Conservation (phyloP, 2,113 vertebrate genomes). For the Carassius gibelio region DNA sequence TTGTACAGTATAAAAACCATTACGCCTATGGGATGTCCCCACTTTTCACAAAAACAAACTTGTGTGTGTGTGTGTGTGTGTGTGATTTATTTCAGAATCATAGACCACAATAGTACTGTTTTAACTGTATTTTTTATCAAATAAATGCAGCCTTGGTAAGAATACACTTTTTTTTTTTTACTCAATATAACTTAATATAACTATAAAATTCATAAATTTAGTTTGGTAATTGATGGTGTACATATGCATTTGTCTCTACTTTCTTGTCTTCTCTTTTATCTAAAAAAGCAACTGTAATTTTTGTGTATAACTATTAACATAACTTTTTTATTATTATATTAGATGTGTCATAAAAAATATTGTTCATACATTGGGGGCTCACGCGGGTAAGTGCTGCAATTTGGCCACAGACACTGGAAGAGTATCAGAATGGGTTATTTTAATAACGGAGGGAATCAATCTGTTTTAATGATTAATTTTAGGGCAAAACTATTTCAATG, state of each 20-base stretch:
- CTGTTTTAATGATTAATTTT: conserved; percentile 13
- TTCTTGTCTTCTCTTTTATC: neutral
- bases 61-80: too few relatives aligned
- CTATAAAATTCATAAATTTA: too few relatives aligned
- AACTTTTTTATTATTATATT: neutral
- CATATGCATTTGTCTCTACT: neutral
- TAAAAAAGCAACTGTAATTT: neutral
- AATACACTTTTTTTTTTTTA: too few relatives aligned
- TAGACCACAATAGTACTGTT: neutral
- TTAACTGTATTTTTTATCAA: neutral
- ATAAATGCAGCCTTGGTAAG: neutral
- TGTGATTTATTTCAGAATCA: too few relatives aligned
- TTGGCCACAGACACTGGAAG: conserved; percentile 12
- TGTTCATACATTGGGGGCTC: conserved; percentile 2
- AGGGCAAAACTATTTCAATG: conserved; percentile 20
- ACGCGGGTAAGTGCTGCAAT: conserved; percentile 25
- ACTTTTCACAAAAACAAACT: too few relatives aligned
- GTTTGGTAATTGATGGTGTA: neutral
- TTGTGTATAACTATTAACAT: neutral
- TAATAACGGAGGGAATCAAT: conserved; percentile 34
- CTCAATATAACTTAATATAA: too few relatives aligned
- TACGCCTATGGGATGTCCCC: too few relatives aligned
- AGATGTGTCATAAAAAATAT: conserved; percentile 9
- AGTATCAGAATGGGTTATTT: conserved; percentile 21
- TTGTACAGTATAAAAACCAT: too few relatives aligned